Percentiles rank a stretch among this genome's conserved stretches.
Evolutionary conservation across 64 coral and sea anemone species (phyloP).

Genomic region (Dendronephthya gigantea): DNA sequence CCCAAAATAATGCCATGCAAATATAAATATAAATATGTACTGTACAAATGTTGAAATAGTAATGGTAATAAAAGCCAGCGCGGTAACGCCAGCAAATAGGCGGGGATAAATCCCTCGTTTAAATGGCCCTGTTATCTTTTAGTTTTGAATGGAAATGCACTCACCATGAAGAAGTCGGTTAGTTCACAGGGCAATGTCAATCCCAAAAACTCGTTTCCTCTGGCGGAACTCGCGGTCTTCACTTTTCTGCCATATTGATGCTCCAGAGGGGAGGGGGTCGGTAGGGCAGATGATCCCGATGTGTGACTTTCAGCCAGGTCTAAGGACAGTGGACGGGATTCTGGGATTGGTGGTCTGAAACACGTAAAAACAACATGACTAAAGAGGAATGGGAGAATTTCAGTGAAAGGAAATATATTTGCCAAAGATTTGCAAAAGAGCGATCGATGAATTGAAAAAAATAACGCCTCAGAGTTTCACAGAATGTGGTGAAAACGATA

Average conservation of each 20-base stretch:
- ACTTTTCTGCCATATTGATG: neutral
- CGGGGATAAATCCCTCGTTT: no score
- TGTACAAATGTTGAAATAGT: no score
- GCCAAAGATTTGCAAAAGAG: no score
- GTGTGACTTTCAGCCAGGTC: neutral
- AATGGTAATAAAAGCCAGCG: no score
- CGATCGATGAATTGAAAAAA: neutral
- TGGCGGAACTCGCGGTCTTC: constrained; percentile 9
- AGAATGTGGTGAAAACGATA: no score
- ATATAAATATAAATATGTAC: no score
- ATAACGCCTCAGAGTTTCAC: no score
- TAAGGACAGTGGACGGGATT: neutral
- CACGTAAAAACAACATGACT: neutral
- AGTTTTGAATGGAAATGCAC: neutral
- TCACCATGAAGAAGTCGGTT: constrained; percentile 66
- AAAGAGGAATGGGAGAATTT: neutral
- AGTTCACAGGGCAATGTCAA: constrained; percentile 71
- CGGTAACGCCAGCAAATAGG: no score
- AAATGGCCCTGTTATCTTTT: no score
- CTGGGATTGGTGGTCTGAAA: constrained; percentile 9
- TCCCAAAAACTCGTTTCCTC: constrained; percentile 76
- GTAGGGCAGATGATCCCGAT: neutral
- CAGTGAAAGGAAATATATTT: no score
- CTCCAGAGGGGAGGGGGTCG: neutral
- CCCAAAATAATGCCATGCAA: no score